phyloP scores from a whole-genome alignment of 2,888 invertebrate species.

The Gastracanthus pulcherrimus region DNA sequence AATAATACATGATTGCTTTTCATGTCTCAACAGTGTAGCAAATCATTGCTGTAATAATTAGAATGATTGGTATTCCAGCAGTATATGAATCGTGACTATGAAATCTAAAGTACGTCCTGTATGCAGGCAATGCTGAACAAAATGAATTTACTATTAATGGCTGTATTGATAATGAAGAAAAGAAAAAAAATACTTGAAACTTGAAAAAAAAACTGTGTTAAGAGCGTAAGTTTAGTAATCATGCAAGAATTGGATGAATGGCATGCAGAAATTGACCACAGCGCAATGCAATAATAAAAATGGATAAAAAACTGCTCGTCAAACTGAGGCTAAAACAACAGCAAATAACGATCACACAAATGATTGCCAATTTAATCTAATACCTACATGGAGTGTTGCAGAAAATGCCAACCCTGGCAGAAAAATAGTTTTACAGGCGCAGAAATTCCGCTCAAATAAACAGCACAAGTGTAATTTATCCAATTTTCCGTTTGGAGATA shows the following conservation, averaged over 20 bases:
- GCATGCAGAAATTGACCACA: constrained; percentile 52
- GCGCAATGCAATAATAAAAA: constrained; percentile 49
- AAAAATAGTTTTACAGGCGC: constrained; percentile 4
- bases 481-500: constrained; percentile 3
- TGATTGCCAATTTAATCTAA: constrained; percentile 37
- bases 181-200: constrained; percentile 2
- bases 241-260: constrained; percentile 45
- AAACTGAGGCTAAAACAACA: constrained; percentile 63
- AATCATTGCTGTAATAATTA: too few relatives aligned
- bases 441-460: not conserved
- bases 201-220: constrained; percentile 2
- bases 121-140: not conserved
- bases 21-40: too few relatives aligned
- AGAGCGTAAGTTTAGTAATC: constrained; percentile 38
- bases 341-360: constrained; percentile 48
- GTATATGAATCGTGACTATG: too few relatives aligned
- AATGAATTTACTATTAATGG: constrained; percentile 9
- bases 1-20: too few relatives aligned
- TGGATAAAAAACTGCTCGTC: constrained; percentile 71
- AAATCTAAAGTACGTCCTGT: not conserved
- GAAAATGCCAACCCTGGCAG: constrained; percentile 50
- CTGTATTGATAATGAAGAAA: not conserved
- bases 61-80: too few relatives aligned
- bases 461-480: constrained; percentile 14
- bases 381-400: constrained; percentile 53